phyloP scores from a whole-genome alignment of 92 coral and sea anemone genomes.

The Chrysogorgia sp. region DNA sequence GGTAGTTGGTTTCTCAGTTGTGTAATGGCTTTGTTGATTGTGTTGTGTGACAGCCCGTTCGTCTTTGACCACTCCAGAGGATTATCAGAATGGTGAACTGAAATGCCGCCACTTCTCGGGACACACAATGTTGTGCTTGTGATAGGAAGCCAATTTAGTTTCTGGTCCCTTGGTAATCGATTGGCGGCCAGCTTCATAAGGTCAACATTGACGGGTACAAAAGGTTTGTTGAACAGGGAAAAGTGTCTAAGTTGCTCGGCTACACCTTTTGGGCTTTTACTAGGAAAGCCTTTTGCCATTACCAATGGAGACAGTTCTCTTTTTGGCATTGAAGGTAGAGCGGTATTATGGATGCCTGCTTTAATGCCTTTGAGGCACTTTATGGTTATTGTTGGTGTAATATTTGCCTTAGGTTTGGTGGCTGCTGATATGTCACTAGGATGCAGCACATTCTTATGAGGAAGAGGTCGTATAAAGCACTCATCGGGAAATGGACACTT shows the following conservation, averaged over 20 bases:
- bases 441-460: background rate
- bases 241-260: conserved; percentile 1
- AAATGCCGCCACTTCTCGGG: background rate
- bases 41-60: background rate
- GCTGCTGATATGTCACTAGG: background rate
- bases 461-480: background rate
- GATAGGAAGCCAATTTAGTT: conserved; percentile 95
- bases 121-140: conserved; percentile 68
- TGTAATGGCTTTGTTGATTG: background rate
- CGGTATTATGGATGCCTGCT: background rate
- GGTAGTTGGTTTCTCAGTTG: conserved; percentile 14
- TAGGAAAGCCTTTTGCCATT: background rate
- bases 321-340: background rate
- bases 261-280: background rate
- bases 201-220: background rate
- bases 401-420: background rate
- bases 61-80: conserved; percentile 3
- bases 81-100: background rate
- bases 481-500: background rate
- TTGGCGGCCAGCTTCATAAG: background rate
- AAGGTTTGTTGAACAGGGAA: conserved; percentile 1
- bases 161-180: background rate
- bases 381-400: background rate
- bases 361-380: background rate
- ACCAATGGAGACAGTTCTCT: background rate